Conservation (phyloP, 2,888 invertebrate genomes). For the Noctua pronuba region DNA sequence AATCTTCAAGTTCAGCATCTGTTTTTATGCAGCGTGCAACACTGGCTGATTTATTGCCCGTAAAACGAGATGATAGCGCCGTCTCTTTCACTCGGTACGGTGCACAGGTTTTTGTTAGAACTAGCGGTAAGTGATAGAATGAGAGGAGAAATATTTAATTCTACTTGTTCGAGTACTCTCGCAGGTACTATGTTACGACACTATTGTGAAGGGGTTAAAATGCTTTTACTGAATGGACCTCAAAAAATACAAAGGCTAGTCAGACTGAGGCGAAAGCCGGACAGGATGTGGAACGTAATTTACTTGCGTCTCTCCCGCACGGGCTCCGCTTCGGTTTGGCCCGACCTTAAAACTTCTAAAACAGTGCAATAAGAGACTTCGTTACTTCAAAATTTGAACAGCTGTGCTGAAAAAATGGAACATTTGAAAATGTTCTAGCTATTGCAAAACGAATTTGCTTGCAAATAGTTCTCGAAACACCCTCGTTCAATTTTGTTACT, state of each 20-base stretch:
- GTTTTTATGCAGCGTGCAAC: slow-evolving; percentile 64
- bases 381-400: not conserved
- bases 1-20: slow-evolving; percentile 51
- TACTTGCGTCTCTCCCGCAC: not conserved
- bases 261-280: not conserved
- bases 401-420: not conserved
- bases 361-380: not conserved
- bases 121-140: slow-evolving; percentile 30
- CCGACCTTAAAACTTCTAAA: not conserved
- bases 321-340: not conserved
- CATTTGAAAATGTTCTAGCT: not conserved
- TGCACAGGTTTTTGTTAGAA: slow-evolving; percentile 48
- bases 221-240: not conserved
- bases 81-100: slow-evolving; percentile 44
- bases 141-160: slow-evolving; percentile 15
- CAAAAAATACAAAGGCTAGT: not conserved
- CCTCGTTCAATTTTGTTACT: slow-evolving; percentile 6
- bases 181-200: not conserved
- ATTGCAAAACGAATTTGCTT: not conserved
- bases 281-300: not conserved
- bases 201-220: not conserved
- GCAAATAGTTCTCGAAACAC: not conserved
- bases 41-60: slow-evolving; percentile 65
- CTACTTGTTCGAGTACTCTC: not conserved
- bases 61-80: slow-evolving; percentile 59